Conservation (phyloP, 2,888 invertebrate species). For the Drosophila lacicola region DNA sequence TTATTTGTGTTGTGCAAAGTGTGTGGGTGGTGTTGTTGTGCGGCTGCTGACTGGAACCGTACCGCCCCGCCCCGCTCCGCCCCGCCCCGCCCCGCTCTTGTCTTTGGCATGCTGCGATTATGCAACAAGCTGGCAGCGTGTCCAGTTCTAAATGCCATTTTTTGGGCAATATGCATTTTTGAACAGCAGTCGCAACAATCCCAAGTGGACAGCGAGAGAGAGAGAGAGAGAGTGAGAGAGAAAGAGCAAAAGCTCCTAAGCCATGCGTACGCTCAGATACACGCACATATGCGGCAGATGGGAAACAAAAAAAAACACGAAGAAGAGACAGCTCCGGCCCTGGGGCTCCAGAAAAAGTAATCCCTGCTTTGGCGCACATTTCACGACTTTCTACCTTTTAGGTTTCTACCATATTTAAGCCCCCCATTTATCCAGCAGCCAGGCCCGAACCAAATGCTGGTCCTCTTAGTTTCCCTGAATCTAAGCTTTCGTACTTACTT, state of each 20-base stretch:
- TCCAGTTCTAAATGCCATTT: constrained; percentile 44
- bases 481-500: constrained; percentile 21
- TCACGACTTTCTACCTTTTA: constrained; percentile 40
- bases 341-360: constrained; percentile 42
- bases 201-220: not conserved
- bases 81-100: constrained; percentile 12
- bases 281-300: not conserved
- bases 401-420: constrained; percentile 56
- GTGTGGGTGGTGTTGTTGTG: constrained; percentile 46
- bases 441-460: constrained; percentile 7
- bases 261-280: constrained; percentile 20
- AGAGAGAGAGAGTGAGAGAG: not conserved
- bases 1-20: constrained; percentile 37
- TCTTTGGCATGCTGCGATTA: constrained; percentile 52
- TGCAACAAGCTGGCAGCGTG: constrained; percentile 60
- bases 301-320: constrained; percentile 10
- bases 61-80: not conserved
- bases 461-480: constrained; percentile 13
- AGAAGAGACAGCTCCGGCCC: constrained; percentile 25
- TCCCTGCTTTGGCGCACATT: constrained; percentile 62
- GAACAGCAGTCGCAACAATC: constrained; percentile 38
- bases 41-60: constrained; percentile 4
- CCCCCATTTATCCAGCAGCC: constrained; percentile 33
- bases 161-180: constrained; percentile 64
- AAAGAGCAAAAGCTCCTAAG: constrained; percentile 25